Percentiles rank a stretch among this genome's conserved stretches.
phyloP scores from a whole-genome alignment of 1,140 invertebrate genomes.

The Lepidurus apus region DNA sequence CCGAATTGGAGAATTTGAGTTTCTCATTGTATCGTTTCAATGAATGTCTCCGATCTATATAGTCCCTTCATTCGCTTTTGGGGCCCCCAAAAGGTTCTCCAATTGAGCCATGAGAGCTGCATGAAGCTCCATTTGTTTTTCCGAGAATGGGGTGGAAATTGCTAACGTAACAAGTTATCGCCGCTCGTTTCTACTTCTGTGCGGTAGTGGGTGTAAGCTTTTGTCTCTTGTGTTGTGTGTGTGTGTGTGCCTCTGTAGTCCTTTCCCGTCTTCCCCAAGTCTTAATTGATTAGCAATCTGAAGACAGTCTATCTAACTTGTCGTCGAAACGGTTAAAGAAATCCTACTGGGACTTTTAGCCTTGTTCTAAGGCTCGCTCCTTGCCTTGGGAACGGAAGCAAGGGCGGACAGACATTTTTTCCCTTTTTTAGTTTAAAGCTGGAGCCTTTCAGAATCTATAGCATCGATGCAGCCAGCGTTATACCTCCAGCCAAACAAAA shows the following conservation, averaged over 20 bases:
- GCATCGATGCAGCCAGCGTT: no score
- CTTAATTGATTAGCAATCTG: conserved; percentile 7
- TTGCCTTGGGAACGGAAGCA: background rate
- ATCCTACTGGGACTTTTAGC: no score
- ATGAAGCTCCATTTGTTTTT: conserved; percentile 13
- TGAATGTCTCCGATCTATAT: no score
- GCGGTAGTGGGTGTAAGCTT: background rate
- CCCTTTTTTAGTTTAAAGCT: no score
- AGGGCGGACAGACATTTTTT: background rate
- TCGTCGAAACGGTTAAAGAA: no score
- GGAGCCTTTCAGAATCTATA: no score
- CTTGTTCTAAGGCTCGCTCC: no score
- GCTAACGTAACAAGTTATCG: background rate
- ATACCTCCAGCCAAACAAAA: no score
- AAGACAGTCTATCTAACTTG: background rate
- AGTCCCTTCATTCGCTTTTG: no score
- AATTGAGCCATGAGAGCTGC: background rate
- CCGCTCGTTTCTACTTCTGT: background rate
- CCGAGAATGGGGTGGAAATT: background rate
- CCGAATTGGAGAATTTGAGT: no score
- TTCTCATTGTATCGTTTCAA: no score
- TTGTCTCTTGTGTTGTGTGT: background rate
- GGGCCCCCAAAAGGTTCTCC: background rate
- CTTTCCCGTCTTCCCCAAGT: background rate
- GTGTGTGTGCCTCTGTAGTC: background rate